Evolutionary conservation across 2,113 vertebrate species (phyloP), one percentile per base, ranked within the genome.

Genomic region (Cynocephalus volans): DNA sequence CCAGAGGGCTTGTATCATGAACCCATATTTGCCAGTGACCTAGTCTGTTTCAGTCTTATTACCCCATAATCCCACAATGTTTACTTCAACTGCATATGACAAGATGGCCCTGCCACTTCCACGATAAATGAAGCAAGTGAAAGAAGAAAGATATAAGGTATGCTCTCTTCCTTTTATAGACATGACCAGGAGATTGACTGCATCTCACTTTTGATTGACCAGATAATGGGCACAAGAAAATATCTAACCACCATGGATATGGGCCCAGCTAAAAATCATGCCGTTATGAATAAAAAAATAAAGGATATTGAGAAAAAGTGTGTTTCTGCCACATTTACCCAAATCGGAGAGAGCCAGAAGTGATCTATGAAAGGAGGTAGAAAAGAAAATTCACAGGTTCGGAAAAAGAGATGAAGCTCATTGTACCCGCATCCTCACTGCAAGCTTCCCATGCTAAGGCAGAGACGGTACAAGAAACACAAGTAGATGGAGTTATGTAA

Each of bases 391-490:
- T 4, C 17, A 31, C 11, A 31, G 2, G 17, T 41, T 23, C 15
- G n/a, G 45, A 52, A 52, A 33, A 10, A 56, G 79, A 82, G n/a
- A 52, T 64, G 45, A 3, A 80, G 50, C 10, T 67, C 31, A 50
- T 1, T 26, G 0, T 1, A n/a, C 3, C 17, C 1, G n/a, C 31
- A 77, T 4, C 14, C 26, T 23, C 24, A 75, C 54, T 24, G 56
- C 3, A 1, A 8, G 11, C 6, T 50, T 50, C 31, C 56, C 45
- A 65, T 56, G 33, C 54, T 41, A 83, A n/a, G 15, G 11, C 21
- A 54, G 80, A 54, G 23, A 36, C 6, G 52, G n/a, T 67, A 45
- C 12, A 69, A 31, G 11, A 80, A 65, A 52, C 26, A 28, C 15
- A 31, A 19, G 28, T 26, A 7, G 15, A 28, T 28, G 17, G 48